Evolutionary conservation across 2,888 invertebrate genomes (phyloP).

Genomic region (Amorpha juglandis): DNA sequence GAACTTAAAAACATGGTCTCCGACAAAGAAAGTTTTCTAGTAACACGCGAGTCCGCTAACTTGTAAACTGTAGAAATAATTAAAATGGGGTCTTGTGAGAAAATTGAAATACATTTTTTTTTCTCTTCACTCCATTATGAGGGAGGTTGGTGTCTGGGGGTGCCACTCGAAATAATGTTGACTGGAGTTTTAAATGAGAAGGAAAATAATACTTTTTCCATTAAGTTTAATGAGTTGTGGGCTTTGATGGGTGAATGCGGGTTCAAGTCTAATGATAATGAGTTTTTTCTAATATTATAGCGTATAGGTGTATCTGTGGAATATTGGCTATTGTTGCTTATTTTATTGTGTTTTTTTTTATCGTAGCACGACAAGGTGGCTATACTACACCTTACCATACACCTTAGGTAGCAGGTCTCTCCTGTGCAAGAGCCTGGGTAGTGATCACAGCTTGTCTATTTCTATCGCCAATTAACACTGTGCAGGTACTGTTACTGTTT

Average conservation of each 20-base stretch:
- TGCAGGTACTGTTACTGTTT: too few species aligned
- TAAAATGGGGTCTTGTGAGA: constrained; percentile 14
- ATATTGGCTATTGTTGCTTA: too few species aligned
- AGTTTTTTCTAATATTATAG: neutral
- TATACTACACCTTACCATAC: too few species aligned
- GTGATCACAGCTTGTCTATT: too few species aligned
- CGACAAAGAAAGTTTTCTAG: neutral
- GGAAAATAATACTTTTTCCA: constrained; percentile 4
- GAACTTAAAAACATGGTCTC: neutral
- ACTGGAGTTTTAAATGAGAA: neutral
- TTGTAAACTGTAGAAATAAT: constrained; percentile 13
- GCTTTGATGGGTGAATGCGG: neutral
- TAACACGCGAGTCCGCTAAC: neutral
- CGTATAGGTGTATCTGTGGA: too few species aligned
- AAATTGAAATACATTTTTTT: constrained; percentile 9
- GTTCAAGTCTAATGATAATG: constrained; percentile 1
- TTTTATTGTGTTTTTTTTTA: too few species aligned
- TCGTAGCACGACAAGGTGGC: too few species aligned
- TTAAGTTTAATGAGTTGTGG: constrained; percentile 13
- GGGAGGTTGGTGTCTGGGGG: neutral
- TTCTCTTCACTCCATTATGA: constrained; percentile 11
- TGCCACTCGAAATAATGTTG: constrained; percentile 12
- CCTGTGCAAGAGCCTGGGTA: too few species aligned
- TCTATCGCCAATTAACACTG: too few species aligned
- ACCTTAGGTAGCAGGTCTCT: too few species aligned